Percentiles rank a stretch among this genome's conserved stretches.
These are phyloP conservation scores for Stichopus horrens DNA, from an alignment of 53 echinoderm and acorn worm genomes.

Conservation along the genomic window DNA sequence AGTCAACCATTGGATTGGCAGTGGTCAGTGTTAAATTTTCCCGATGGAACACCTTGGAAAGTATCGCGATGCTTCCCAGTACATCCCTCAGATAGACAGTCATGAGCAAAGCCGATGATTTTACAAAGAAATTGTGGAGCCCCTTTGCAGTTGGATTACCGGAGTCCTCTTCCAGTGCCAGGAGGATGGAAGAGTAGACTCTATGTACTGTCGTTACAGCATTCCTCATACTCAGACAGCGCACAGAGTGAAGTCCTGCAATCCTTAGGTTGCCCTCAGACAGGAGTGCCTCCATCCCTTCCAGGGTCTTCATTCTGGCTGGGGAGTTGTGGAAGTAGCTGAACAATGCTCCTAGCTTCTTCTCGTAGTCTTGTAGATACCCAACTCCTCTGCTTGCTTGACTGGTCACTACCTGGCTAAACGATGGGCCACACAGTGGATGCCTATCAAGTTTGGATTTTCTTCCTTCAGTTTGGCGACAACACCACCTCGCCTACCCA, in stretches of 20 bases:
- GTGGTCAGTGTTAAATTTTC: neutral
- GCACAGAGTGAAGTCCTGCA: slow-evolving; percentile 9
- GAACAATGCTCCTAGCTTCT: neutral
- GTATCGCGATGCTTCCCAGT: slow-evolving; percentile 16
- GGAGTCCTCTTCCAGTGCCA: slow-evolving; percentile 9
- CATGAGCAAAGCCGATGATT: neutral
- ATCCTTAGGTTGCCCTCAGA: neutral
- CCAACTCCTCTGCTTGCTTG: neutral
- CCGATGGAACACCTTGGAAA: slow-evolving; percentile 21
- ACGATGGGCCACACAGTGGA: slow-evolving; percentile 23
- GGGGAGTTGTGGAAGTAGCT: slow-evolving; percentile 33
- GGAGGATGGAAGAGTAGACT: slow-evolving; percentile 8
- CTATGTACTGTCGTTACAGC: slow-evolving; percentile 22
- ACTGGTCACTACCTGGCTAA: slow-evolving; percentile 4
- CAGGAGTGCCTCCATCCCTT: slow-evolving; percentile 22
- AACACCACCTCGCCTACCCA: slow-evolving; percentile 16
- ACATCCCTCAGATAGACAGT: slow-evolving; percentile 43
- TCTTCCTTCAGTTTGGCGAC: slow-evolving; percentile 8
- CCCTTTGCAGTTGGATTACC: slow-evolving; percentile 28
- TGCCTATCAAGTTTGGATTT: slow-evolving; percentile 18
- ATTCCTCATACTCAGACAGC: slow-evolving; percentile 28
- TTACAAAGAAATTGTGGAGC: slow-evolving; percentile 22
- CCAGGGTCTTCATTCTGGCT: neutral
- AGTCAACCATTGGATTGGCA: neutral
- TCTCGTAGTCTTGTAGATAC: slow-evolving; percentile 7